These are phyloP conservation scores for Itoplectis maculator DNA, from an alignment of 2,888 invertebrate species.

Conservation along the genomic window DNA sequence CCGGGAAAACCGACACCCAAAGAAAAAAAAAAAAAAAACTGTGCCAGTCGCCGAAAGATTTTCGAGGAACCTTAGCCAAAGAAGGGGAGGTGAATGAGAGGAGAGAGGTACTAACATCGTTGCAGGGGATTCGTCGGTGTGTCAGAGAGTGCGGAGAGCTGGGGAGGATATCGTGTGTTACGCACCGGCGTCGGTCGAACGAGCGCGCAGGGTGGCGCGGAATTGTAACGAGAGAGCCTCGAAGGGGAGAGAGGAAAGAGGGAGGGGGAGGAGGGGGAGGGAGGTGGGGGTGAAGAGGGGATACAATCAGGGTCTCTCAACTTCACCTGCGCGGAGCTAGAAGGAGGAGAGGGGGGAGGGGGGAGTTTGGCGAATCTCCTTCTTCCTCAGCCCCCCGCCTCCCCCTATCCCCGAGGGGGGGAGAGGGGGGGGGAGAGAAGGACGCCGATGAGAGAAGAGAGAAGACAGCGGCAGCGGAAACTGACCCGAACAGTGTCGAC, in stretches of 20 bases:
- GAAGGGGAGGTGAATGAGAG: too few species aligned
- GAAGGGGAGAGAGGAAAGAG: slow-evolving; percentile 26
- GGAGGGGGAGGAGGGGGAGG: slow-evolving; percentile 25
- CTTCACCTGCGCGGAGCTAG: slow-evolving; percentile 24
- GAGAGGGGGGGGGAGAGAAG: slow-evolving; percentile 11
- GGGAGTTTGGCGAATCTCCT: slow-evolving; percentile 26
- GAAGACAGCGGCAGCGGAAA: slow-evolving; percentile 42
- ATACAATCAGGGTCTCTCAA: slow-evolving; percentile 57
- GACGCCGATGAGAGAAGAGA: slow-evolving; percentile 22
- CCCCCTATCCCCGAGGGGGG: too few species aligned
- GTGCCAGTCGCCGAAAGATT: too few species aligned
- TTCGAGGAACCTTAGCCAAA: too few species aligned
- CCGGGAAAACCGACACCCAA: too few species aligned
- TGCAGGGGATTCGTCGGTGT: not conserved
- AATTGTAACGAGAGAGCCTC: slow-evolving; percentile 61
- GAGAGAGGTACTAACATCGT: slow-evolving; percentile 10
- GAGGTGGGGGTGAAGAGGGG: not conserved
- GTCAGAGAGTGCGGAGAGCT: too few species aligned
- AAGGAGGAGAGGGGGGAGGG: slow-evolving; percentile 12
- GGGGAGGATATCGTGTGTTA: too few species aligned
- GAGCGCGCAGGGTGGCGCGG: slow-evolving; percentile 31
- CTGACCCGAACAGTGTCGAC: slow-evolving; percentile 57
- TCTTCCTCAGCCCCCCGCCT: too few species aligned
- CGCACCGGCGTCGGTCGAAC: slow-evolving; percentile 35
- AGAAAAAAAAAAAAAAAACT: too few species aligned